A percentile compares a stretch with the other conserved stretches of the same genome.
These are phyloP conservation scores for Pocillopora meandrina DNA, from an alignment of 92 coral and sea anemone species.

Conservation along the genomic window DNA sequence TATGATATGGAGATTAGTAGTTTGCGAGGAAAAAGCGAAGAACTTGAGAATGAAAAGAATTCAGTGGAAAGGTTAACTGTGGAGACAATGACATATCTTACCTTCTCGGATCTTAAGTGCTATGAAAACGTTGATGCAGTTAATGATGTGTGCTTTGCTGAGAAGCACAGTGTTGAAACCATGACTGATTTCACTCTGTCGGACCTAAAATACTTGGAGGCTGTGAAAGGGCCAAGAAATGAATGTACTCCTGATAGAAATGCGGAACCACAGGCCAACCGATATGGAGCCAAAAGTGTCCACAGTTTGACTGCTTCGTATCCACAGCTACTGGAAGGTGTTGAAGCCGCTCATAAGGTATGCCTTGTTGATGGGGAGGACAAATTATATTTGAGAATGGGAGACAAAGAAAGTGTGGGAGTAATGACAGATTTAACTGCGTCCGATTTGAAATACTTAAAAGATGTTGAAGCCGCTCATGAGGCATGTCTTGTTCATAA, in stretches of 20 bases:
- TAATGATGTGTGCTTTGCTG: slow-evolving; percentile 27
- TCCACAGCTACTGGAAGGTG: too few relatives aligned
- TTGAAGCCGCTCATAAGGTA: slow-evolving; percentile 44
- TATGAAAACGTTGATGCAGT: slow-evolving; percentile 58
- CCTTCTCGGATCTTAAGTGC: slow-evolving; percentile 56
- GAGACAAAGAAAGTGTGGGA: slow-evolving; percentile 13
- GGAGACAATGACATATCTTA: slow-evolving; percentile 69
- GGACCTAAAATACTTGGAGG: slow-evolving; percentile 61
- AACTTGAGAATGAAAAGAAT: not conserved
- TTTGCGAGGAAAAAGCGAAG: slow-evolving; percentile 24
- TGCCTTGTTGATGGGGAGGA: slow-evolving; percentile 10
- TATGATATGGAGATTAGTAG: slow-evolving; percentile 42
- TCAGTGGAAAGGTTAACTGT: slow-evolving; percentile 47
- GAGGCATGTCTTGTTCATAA: slow-evolving; percentile 15
- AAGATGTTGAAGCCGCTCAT: slow-evolving; percentile 32
- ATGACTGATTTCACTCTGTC: slow-evolving; percentile 54
- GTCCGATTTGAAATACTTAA: slow-evolving; percentile 38
- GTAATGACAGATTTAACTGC: slow-evolving; percentile 41
- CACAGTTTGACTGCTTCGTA: too few relatives aligned
- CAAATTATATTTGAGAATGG: slow-evolving; percentile 2
- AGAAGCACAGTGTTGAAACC: slow-evolving; percentile 23
- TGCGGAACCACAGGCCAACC: not conserved
- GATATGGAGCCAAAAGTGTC: too few relatives aligned
- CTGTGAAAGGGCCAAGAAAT: too few relatives aligned
- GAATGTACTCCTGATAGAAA: not conserved